phyloP scores from a whole-genome alignment of 2,113 vertebrate genomes.

The Zosterops borbonicus region DNA sequence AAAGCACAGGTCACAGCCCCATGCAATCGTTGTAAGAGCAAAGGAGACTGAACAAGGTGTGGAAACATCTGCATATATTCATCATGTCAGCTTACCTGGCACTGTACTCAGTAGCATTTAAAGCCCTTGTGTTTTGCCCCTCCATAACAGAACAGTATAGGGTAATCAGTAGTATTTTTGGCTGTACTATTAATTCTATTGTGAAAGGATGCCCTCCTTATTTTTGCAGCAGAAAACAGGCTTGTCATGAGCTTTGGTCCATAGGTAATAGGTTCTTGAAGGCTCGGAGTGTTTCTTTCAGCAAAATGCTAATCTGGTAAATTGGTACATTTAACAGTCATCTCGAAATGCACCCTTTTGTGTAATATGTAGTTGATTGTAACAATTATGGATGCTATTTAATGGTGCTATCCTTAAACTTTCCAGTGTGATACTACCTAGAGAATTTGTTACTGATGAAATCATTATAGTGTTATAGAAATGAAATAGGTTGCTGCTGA shows the following conservation, averaged over 20 bases:
- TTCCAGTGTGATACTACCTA: slow-evolving; percentile 24
- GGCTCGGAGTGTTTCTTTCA: slow-evolving; percentile 20
- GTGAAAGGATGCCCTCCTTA: not conserved
- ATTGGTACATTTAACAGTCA: slow-evolving; percentile 4
- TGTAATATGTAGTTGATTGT: slow-evolving; percentile 25
- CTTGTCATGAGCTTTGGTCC: slow-evolving; percentile 16
- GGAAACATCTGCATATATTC: not conserved
- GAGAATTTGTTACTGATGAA: slow-evolving; percentile 47
- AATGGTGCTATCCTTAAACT: slow-evolving; percentile 43
- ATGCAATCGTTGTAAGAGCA: not conserved
- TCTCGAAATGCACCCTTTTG: slow-evolving; percentile 23
- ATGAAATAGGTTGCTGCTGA: slow-evolving; percentile 41
- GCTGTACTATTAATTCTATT: not conserved
- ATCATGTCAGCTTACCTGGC: not conserved
- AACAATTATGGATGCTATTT: slow-evolving; percentile 30
- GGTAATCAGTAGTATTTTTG: not conserved
- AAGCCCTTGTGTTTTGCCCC: not conserved
- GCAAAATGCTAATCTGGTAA: slow-evolving; percentile 41
- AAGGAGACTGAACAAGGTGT: not conserved
- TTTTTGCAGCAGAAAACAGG: slow-evolving; percentile 27
- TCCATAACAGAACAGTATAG: not conserved
- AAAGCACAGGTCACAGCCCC: not conserved
- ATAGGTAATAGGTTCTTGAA: slow-evolving; percentile 38
- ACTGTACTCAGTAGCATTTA: not conserved
- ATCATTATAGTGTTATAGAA: slow-evolving; percentile 33